Evolutionary conservation across 2,113 vertebrate genomes (phyloP), one percentile per base, ranked within the genome.

Genomic region (Pica pica): DNA sequence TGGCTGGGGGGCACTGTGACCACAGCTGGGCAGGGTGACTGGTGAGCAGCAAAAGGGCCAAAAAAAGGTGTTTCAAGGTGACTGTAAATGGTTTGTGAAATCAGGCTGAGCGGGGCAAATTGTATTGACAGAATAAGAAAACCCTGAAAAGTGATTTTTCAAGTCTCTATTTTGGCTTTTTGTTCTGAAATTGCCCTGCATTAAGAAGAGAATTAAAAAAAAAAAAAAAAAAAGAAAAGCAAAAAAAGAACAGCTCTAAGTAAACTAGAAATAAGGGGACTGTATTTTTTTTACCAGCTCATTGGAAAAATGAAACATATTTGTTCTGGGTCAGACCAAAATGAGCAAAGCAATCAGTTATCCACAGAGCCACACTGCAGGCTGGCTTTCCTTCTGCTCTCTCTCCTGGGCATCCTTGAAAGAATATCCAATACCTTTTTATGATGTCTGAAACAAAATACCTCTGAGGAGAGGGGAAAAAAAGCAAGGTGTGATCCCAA

Each of bases 251-350:
- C 16, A 83, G 31, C 64, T 81, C 60, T 92, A 95, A 93, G 65
- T 92, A 95, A 97, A 94, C 91, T 91, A 89, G 91, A 95, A 96
- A 94, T 89, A 95, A 82, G 77, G 53, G 87, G 81, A 89, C 60
- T 90, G 64, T 94, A 90, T 92, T 91, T 75, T 86, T 95, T 96
- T 94, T 92, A 94, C 83, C 95, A 95, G 83, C 89, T 96, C 83
- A 84, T 94, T 96, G 93, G 93, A 97, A 97, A 97, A 96, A 96
- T 94, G 95, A 97, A 95, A 93, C 80, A 64, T 95, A 95, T 94
- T 96, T 96, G 94, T 96, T 95, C 95, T 95, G 89, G 94, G 91
- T 94, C 91, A 97, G 89, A 89, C 95, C 61, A 75, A 95, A 95
- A 95, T 84, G 94, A 96, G 95, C 94, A 94, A 79, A 91, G 93